Base-by-base conservation (phyloP, 2,797 vertebrate genomes). In the Phrynocephalus vlangalii region DNA sequence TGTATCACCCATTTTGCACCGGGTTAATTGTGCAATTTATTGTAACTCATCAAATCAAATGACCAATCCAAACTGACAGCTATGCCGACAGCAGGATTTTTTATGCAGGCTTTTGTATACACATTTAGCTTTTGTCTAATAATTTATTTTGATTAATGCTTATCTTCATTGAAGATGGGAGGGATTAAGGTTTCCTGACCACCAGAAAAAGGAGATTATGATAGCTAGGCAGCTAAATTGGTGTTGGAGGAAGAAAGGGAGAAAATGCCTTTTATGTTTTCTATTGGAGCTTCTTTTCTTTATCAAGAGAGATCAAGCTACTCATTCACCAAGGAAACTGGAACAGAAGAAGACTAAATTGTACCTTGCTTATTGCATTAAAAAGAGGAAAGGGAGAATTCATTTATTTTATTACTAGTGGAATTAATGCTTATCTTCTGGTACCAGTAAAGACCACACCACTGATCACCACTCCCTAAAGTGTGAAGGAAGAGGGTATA, bases 241-340 rank as follows among this genome's bases (percentile, higher is more conserved):
- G 24, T 70, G 11, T 77, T 56, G 16, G 18, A n/a, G 70, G 26
- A 89, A 79, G 0, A 6, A 4, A 24, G 26, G 77, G 75, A 48
- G 26, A 87, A 85, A 84, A 71, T 60, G 1, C 79, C 60, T 60
- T 79, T 79, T 11, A 84, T 0, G 52, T 44, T 85, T 90, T 87
- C 18, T 85, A 6, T 71, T 78, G 79, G 1, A 85, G 0, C 38
- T 4, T n/a, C 3, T 86, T 89, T 90, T 77, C 18, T 89, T 86
- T 60, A 83, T 85, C 56, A 48, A 67, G 6, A 50, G 44, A 70
- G 3, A 83, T 83, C 18, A 26, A 90, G 75, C 67, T 83, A 22
- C 77, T 88, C 83, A 89, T 86, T 93, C 66, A 79, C 1, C 56
- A n/a, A 22, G 38, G 24, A 79, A n/a, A 3, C 68, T 86, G 82